Evolutionary conservation across 2,797 vertebrate species (phyloP).

Genomic region (Caiman crocodilus): DNA sequence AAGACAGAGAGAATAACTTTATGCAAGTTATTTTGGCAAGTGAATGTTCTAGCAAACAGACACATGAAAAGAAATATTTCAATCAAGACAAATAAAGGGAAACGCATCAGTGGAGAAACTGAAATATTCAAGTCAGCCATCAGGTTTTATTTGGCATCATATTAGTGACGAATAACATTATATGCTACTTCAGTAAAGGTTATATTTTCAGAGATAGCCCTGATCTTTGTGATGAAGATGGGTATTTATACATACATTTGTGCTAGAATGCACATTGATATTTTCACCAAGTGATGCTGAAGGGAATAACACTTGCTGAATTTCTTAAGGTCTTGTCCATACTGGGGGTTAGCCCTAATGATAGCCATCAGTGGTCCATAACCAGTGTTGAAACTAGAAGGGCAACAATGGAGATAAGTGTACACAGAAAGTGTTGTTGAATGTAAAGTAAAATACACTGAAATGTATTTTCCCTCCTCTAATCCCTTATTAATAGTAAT

Average conservation of each 20-base stretch:
- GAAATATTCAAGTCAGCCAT: too few relatives aligned
- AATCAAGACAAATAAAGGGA: neutral
- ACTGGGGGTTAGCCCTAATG: neutral
- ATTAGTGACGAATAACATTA: too few relatives aligned
- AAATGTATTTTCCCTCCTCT: neutral
- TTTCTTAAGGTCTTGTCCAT: neutral
- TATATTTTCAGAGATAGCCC: too few relatives aligned
- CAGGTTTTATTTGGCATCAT: too few relatives aligned
- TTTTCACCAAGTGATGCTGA: neutral
- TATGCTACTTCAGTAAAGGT: too few relatives aligned
- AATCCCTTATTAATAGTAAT: neutral
- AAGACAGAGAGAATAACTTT: too few relatives aligned
- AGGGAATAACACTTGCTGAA: accelerated
- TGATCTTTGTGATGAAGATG: too few relatives aligned
- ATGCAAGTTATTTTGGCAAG: too few relatives aligned
- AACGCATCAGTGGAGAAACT: too few relatives aligned
- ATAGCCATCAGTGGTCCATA: neutral
- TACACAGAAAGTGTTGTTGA: neutral
- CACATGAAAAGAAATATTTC: neutral
- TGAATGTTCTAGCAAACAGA: neutral
- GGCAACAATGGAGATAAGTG: accelerated
- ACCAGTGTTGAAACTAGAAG: neutral
- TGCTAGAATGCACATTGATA: too few relatives aligned
- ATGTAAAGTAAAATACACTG: neutral
- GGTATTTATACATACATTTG: too few relatives aligned